These are phyloP conservation scores for Nestor notabilis DNA, from an alignment of 2,113 vertebrate genomes.

Conservation along the genomic window DNA sequence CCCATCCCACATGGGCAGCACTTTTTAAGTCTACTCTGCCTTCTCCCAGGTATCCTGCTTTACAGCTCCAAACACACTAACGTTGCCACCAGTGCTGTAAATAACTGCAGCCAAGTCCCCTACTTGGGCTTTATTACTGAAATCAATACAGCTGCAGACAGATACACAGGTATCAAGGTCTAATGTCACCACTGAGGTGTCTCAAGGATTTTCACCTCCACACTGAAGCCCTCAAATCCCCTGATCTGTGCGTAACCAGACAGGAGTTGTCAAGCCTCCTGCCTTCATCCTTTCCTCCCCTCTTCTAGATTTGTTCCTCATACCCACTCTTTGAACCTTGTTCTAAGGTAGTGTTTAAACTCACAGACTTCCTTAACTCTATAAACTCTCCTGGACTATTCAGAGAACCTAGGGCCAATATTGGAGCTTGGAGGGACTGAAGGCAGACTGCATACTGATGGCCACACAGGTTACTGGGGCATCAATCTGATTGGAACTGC, in stretches of 20 bases:
- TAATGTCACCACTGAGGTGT: not conserved
- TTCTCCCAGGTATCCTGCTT: not conserved
- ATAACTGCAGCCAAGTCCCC: not conserved
- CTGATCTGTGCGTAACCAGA: not conserved
- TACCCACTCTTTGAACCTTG: not conserved
- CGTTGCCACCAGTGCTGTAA: not conserved
- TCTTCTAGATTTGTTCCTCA: not conserved
- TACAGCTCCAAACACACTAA: not conserved
- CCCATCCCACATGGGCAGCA: not conserved
- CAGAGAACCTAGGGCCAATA: not conserved
- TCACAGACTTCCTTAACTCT: not conserved
- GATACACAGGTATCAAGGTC: not conserved
- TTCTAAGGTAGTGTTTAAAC: not conserved
- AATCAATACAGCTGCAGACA: not conserved
- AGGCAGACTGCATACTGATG: not conserved
- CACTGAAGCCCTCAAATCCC: not conserved
- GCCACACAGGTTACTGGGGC: accelerated
- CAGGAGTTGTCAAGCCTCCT: not conserved
- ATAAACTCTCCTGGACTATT: not conserved
- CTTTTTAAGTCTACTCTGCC: not conserved
- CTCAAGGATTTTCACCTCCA: not conserved
- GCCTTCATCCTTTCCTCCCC: not conserved
- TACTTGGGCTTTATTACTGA: not conserved
- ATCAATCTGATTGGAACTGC: not conserved
- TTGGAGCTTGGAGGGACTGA: not conserved